phyloP scores from a whole-genome alignment of 2,888 invertebrate species.

The Archips xylosteana region DNA sequence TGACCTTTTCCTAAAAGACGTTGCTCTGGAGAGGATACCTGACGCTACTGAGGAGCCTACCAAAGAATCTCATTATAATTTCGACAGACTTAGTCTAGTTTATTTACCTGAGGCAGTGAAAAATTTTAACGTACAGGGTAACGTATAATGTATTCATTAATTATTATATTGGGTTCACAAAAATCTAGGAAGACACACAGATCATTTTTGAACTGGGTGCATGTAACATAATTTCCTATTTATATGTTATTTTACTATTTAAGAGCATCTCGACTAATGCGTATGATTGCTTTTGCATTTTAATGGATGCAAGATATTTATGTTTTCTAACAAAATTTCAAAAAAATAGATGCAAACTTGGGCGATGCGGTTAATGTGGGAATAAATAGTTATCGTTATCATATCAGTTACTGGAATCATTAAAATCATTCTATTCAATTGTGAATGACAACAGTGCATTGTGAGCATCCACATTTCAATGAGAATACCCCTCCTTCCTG shows the following conservation, averaged over 20 bases:
- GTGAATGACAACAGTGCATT: conserved; percentile 13
- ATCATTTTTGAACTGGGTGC: conserved; percentile 73
- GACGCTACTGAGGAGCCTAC: conserved; percentile 72
- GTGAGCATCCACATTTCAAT: conserved; percentile 30
- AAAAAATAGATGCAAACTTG: not conserved
- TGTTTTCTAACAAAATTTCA: not conserved
- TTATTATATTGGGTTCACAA: conserved; percentile 49
- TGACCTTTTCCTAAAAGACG: conserved; percentile 72
- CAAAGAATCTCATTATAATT: conserved; percentile 79
- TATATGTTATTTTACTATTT: conserved; percentile 22
- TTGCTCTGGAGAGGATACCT: conserved; percentile 72
- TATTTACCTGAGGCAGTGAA: conserved; percentile 69
- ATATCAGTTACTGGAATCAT: conserved; percentile 33
- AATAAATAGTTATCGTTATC: conserved; percentile 22
- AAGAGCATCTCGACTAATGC: conserved; percentile 17
- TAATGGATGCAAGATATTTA: not conserved
- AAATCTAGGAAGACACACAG: conserved; percentile 78
- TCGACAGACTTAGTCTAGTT: conserved; percentile 66
- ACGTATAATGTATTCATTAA: conserved; percentile 64
- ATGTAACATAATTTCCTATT: conserved; percentile 51
- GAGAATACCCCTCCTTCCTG: conserved; percentile 49
- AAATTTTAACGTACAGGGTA: conserved; percentile 71
- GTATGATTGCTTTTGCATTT: conserved; percentile 13
- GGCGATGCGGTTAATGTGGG: not conserved
- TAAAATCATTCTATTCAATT: conserved; percentile 31